Conservation (phyloP, 1,140 invertebrate species). For the Hylyphantes graminicola region DNA sequence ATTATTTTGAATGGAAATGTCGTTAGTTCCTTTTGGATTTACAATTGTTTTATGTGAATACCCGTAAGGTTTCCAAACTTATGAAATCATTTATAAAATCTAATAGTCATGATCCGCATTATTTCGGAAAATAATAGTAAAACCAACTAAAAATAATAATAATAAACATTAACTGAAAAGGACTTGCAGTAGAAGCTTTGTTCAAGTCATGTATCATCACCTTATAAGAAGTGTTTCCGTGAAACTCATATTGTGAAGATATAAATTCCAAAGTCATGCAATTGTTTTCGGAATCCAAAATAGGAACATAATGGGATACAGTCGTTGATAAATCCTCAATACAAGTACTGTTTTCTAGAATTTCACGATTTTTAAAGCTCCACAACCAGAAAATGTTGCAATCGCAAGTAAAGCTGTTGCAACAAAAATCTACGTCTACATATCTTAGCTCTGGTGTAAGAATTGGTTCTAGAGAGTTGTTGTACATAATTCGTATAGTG, state of each 20-base stretch:
- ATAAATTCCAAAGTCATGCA: constrained; percentile 22
- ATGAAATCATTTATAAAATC: background rate
- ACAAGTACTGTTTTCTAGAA: constrained; percentile 3
- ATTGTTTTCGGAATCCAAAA: constrained; percentile 26
- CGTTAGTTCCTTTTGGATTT: no score
- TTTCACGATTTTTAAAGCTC: background rate
- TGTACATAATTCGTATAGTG: background rate
- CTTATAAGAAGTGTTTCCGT: background rate
- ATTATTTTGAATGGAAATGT: no score
- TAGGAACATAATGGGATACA: background rate
- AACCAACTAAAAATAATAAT: no score
- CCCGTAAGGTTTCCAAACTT: no score
- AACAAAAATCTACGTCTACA: background rate
- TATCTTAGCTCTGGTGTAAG: background rate
- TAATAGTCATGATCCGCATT: no score
- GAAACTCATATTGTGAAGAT: background rate
- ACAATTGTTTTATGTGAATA: no score
- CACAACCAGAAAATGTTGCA: constrained; percentile 36
- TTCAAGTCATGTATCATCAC: background rate
- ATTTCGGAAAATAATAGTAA: no score
- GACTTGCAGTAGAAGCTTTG: no score
- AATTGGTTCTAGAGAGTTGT: background rate
- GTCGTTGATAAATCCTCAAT: background rate
- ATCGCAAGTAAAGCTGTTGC: constrained; percentile 21
- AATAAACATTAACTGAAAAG: no score